Percentiles rank a stretch among this genome's conserved stretches.
These are phyloP conservation scores for Pogonognathellus flavescens DNA, from an alignment of 1,140 invertebrate genomes.

Conservation along the genomic window DNA sequence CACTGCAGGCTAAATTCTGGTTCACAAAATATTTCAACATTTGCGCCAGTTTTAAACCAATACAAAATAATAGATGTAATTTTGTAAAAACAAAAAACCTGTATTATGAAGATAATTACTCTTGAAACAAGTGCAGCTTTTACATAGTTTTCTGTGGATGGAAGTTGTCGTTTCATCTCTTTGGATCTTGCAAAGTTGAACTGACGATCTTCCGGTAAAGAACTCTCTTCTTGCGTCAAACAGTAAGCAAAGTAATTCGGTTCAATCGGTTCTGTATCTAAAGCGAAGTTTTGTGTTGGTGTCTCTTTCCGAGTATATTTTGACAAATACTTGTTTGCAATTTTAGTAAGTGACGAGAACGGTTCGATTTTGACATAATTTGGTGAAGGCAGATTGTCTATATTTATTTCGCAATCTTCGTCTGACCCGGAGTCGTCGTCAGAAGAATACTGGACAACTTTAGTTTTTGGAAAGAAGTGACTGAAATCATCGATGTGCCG, in stretches of 20 bases:
- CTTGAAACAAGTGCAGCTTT: neutral
- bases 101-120: neutral
- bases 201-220: neutral
- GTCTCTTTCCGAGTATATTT: too few relatives aligned
- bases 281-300: neutral
- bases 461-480: neutral
- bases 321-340: neutral
- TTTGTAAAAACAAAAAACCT: neutral
- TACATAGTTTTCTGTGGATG: neutral
- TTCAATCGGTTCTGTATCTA: neutral
- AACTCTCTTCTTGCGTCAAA: neutral
- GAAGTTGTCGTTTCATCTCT: neutral
- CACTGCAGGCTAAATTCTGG: neutral
- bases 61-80: neutral
- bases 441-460: neutral
- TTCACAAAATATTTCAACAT: neutral
- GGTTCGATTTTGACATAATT: neutral
- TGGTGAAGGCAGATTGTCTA: neutral
- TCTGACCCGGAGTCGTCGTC: slow-evolving; percentile 1
- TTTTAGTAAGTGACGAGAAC: neutral
- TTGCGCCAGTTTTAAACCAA: neutral
- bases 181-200: neutral
- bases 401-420: neutral
- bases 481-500: neutral
- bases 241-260: neutral